phyloP scores from a whole-genome alignment of 2,888 invertebrate species.

The Nineta flava region DNA sequence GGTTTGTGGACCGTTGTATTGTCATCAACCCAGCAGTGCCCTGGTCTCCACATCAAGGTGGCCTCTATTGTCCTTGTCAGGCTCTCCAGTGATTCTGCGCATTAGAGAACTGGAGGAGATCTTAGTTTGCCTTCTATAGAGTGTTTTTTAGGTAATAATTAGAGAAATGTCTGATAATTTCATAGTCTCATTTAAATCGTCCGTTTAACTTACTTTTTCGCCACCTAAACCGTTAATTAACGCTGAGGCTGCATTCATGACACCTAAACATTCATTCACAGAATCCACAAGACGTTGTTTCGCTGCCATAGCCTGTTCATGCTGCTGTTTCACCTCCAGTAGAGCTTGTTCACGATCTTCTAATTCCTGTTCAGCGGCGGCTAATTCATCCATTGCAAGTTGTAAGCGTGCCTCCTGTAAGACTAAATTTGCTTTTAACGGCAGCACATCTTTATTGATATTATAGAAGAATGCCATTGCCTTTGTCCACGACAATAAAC shows the following conservation, averaged over 20 bases:
- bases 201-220: slow-evolving; percentile 49
- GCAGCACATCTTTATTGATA: slow-evolving; percentile 77
- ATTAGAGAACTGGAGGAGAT: too few species aligned
- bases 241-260: slow-evolving; percentile 78
- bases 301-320: slow-evolving; percentile 54
- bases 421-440: slow-evolving; percentile 66
- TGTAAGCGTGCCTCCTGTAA: slow-evolving; percentile 48
- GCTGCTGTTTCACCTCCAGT: slow-evolving; percentile 41
- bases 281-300: slow-evolving; percentile 63
- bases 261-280: slow-evolving; percentile 66
- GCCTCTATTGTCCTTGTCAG: too few species aligned
- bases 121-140: too few species aligned
- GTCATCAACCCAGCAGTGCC: too few species aligned
- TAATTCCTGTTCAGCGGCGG: slow-evolving; percentile 37
- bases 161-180: too few species aligned
- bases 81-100: too few species aligned
- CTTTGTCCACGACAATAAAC: slow-evolving; percentile 75
- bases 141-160: too few species aligned
- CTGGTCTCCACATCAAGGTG: too few species aligned
- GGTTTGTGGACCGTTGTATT: too few species aligned
- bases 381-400: slow-evolving; percentile 38
- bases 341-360: slow-evolving; percentile 58
- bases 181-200: too few species aligned
- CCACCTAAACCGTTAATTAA: slow-evolving; percentile 75
- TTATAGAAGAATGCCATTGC: slow-evolving; percentile 71